Evolutionary conservation across 2,888 invertebrate genomes (phyloP).

Genomic region (Oligia fasciuncula): DNA sequence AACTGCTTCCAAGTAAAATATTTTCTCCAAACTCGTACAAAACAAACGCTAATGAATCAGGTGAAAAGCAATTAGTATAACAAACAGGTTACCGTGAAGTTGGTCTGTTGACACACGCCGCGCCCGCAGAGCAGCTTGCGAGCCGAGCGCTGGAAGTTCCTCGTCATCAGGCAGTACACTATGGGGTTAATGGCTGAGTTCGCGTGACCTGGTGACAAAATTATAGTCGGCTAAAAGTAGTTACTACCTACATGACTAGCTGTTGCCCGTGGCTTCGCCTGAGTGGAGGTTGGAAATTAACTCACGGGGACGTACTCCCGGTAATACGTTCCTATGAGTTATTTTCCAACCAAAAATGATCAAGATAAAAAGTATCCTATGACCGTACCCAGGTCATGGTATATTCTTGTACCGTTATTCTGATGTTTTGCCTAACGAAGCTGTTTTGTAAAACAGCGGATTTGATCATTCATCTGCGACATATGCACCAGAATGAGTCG

Average conservation of each 20-base stretch:
- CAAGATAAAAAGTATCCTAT: background rate
- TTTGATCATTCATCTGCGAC: background rate
- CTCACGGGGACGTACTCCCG: too few species aligned
- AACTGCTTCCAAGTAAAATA: background rate
- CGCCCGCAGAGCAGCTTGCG: slow-evolving; percentile 89
- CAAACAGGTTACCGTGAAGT: slow-evolving; percentile 75
- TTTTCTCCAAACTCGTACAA: background rate
- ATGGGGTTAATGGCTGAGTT: slow-evolving; percentile 94
- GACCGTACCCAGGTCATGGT: too few species aligned
- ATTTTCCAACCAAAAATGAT: too few species aligned
- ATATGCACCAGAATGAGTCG: background rate
- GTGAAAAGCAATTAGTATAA: slow-evolving; percentile 28
- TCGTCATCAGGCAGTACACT: slow-evolving; percentile 93
- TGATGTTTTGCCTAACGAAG: background rate
- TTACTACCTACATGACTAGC: too few species aligned
- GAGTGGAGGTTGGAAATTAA: too few species aligned
- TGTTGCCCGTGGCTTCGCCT: too few species aligned
- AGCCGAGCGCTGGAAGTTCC: slow-evolving; percentile 92
- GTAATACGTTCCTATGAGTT: too few species aligned
- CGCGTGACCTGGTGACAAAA: slow-evolving; percentile 89
- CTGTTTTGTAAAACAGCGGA: background rate
- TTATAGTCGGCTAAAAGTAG: background rate
- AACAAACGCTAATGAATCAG: slow-evolving; percentile 11
- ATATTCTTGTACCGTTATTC: background rate
- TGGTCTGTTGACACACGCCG: slow-evolving; percentile 80